Evolutionary conservation across 2,113 vertebrate species (phyloP).

Genomic region (Xiphophorus hellerii): DNA sequence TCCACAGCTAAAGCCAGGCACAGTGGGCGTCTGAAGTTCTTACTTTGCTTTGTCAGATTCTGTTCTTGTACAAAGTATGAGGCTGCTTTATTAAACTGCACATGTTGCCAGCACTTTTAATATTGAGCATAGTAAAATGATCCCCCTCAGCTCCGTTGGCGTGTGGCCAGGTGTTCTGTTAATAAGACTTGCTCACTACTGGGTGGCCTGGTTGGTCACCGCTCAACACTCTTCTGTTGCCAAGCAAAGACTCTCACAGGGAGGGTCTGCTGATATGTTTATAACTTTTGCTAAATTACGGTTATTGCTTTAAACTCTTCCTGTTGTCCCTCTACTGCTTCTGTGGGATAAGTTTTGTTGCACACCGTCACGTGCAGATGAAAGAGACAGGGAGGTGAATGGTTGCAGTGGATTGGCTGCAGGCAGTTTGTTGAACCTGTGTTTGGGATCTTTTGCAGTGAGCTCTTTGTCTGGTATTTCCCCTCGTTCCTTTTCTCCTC

Average conservation of each 20-base stretch:
- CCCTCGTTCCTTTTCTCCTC: slow-evolving; percentile 60
- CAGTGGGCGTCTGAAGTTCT: neutral
- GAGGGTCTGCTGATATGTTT: slow-evolving; percentile 24
- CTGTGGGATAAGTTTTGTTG: slow-evolving; percentile 33
- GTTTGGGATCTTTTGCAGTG: slow-evolving; percentile 60
- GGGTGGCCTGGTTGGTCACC: slow-evolving; percentile 71
- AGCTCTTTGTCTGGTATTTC: slow-evolving; percentile 65
- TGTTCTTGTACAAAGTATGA: neutral
- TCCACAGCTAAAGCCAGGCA: neutral
- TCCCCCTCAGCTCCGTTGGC: slow-evolving; percentile 45
- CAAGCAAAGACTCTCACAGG: slow-evolving; percentile 41
- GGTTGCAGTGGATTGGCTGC: slow-evolving; percentile 50
- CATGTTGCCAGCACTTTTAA: slow-evolving; percentile 30
- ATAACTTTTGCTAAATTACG: slow-evolving; percentile 27
- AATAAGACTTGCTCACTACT: slow-evolving; percentile 65
- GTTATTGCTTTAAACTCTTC: slow-evolving; percentile 10
- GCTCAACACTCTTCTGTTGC: slow-evolving; percentile 50
- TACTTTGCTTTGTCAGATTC: neutral
- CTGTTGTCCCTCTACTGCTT: slow-evolving; percentile 36
- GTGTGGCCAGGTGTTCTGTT: slow-evolving; percentile 42
- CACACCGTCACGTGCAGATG: slow-evolving; percentile 24
- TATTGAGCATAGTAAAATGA: slow-evolving; percentile 48
- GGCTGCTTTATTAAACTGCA: slow-evolving; percentile 8
- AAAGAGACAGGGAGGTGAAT: slow-evolving; percentile 46
- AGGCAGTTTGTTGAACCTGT: slow-evolving; percentile 69